Evolutionary conservation across 2,888 invertebrate genomes (phyloP).

Genomic region (Mythimna impura): DNA sequence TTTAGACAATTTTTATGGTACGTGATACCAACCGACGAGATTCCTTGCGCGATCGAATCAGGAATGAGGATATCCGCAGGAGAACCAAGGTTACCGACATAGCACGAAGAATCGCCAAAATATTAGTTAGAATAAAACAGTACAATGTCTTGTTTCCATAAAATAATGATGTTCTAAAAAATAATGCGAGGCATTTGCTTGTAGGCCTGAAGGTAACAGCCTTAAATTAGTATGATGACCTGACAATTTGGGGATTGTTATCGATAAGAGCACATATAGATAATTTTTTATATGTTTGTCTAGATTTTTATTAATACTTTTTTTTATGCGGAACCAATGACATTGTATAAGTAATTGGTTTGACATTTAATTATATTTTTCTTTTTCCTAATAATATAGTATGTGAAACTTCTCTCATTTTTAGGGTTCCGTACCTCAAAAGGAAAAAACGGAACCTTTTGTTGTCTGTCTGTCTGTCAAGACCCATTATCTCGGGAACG

Average conservation of each 20-base stretch:
- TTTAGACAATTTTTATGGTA: too few relatives aligned
- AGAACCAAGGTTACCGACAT: too few relatives aligned
- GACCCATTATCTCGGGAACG: too few relatives aligned
- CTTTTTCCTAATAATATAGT: background rate
- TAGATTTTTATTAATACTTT: background rate
- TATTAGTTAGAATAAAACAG: background rate
- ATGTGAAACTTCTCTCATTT: background rate
- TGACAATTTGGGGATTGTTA: conserved; percentile 22
- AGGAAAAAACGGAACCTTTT: too few relatives aligned
- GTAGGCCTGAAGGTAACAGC: background rate
- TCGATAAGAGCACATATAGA: background rate
- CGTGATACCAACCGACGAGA: too few relatives aligned
- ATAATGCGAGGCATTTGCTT: conserved; percentile 11
- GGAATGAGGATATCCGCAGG: too few relatives aligned
- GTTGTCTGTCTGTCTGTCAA: too few relatives aligned
- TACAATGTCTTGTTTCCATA: background rate
- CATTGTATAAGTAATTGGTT: background rate
- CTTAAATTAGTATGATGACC: background rate
- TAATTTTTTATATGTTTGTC: background rate
- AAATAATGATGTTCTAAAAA: conserved; percentile 19
- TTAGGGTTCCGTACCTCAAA: background rate
- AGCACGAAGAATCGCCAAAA: too few relatives aligned
- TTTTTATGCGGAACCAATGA: background rate
- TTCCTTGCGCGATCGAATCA: too few relatives aligned
- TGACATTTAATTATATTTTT: background rate